Conservation (phyloP, 2,797 vertebrate genomes). For the Epinephelus coioides region DNA sequence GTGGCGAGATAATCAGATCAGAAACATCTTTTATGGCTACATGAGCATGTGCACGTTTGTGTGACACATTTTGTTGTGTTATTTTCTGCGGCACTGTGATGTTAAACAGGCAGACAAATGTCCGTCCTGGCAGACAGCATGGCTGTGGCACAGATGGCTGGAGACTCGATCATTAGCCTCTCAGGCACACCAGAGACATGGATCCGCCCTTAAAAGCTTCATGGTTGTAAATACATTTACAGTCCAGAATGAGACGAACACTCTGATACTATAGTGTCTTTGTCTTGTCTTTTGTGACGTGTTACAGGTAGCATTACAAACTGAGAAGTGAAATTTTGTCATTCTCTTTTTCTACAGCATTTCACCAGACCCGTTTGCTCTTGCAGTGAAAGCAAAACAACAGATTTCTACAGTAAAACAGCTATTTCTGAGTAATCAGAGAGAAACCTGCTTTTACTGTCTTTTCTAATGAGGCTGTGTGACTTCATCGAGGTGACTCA, state of each 20-base stretch:
- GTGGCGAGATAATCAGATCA: neutral
- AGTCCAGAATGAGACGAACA: neutral
- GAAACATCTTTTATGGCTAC: neutral
- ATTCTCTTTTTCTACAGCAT: neutral
- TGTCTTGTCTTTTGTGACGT: neutral
- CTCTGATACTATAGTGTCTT: neutral
- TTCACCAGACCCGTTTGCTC: neutral
- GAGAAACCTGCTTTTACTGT: neutral
- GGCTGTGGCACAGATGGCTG: constrained; percentile 27
- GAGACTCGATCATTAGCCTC: constrained; percentile 10
- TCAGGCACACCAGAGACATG: neutral
- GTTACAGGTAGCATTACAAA: too few relatives aligned
- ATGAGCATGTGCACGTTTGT: neutral
- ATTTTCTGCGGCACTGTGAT: neutral
- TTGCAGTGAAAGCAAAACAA: neutral
- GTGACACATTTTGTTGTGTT: neutral
- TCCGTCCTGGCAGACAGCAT: constrained; percentile 22
- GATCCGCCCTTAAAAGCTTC: neutral
- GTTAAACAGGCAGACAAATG: constrained; percentile 4
- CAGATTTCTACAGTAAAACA: neutral
- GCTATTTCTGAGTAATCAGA: neutral
- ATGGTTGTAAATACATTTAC: neutral
- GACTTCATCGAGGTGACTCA: constrained; percentile 28
- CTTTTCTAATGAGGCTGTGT: neutral
- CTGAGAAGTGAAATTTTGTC: neutral